A percentile compares a stretch with the other conserved stretches of the same genome.
These are phyloP conservation scores for Trichonephila clavipes DNA, from an alignment of 1,140 invertebrate genomes.

Conservation along the genomic window DNA sequence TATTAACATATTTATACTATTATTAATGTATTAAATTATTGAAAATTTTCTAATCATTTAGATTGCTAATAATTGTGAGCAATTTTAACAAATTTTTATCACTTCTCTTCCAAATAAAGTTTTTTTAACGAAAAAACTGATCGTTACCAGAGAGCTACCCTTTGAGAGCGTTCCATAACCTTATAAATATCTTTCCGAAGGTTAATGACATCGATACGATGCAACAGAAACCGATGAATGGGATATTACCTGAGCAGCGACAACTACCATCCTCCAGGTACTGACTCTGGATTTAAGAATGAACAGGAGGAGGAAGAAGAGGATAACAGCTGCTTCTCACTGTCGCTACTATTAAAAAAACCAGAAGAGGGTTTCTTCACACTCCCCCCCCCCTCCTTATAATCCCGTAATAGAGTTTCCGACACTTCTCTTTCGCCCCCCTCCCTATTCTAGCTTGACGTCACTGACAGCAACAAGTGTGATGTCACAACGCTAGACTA, in stretches of 20 bases:
- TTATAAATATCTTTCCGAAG: background rate
- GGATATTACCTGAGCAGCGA: constrained; percentile 39
- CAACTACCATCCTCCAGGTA: constrained; percentile 20
- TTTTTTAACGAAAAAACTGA: no score
- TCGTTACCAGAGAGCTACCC: background rate
- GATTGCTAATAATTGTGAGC: no score
- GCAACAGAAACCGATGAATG: constrained; percentile 27
- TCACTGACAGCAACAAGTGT: constrained; percentile 69
- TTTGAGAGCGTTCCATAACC: background rate
- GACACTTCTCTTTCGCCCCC: background rate
- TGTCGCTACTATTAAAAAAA: background rate
- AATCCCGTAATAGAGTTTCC: constrained; percentile 42
- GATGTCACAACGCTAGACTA: constrained; percentile 15
- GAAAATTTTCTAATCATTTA: no score
- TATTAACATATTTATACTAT: no score
- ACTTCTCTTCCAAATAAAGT: no score
- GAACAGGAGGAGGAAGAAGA: constrained; percentile 10
- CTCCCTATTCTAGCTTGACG: constrained; percentile 10
- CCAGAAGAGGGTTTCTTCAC: background rate
- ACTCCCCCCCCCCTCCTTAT: background rate
- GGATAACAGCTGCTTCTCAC: background rate
- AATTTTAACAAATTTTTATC: no score
- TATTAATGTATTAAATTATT: no score
- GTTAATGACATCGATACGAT: constrained; percentile 25
- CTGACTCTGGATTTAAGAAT: constrained; percentile 47